These are phyloP conservation scores for Acromyrmex heyeri DNA, from an alignment of 1,140 invertebrate genomes.

Conservation along the genomic window DNA sequence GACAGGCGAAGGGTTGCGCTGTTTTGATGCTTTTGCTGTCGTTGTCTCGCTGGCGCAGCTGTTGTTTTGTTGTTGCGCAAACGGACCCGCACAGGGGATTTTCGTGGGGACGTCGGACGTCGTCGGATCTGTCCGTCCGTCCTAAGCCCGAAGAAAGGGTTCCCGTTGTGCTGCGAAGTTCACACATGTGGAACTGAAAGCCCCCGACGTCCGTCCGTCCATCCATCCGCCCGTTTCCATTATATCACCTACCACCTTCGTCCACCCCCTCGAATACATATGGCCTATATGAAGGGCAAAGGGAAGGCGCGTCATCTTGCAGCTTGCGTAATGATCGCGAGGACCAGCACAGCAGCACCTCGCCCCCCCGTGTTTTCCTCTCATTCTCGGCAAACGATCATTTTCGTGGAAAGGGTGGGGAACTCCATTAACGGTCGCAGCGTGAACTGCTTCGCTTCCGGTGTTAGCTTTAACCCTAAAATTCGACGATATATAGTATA, in stretches of 20 bases:
- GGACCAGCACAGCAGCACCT: conserved; percentile 42
- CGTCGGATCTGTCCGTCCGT: conserved; percentile 75
- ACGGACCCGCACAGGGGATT: conserved; percentile 76
- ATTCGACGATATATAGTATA: neutral
- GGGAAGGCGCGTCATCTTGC: conserved; percentile 77
- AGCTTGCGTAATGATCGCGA: conserved; percentile 78
- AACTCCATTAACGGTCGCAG: conserved; percentile 62
- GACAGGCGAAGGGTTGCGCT: conserved; percentile 79
- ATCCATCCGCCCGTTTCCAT: conserved; percentile 76
- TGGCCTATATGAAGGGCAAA: conserved; percentile 66
- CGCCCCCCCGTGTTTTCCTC: conserved; percentile 14
- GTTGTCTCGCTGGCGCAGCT: conserved; percentile 79
- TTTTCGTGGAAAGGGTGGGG: conserved; percentile 42
- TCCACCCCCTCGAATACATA: conserved; percentile 82
- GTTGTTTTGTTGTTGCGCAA: conserved; percentile 86
- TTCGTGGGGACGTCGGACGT: conserved; percentile 80
- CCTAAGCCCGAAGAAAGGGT: conserved; percentile 81
- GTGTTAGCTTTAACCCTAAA: conserved; percentile 37
- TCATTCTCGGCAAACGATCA: conserved; percentile 35
- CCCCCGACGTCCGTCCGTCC: conserved; percentile 60
- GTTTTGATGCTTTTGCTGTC: conserved; percentile 78
- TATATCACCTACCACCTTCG: conserved; percentile 80
- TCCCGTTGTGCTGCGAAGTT: conserved; percentile 77
- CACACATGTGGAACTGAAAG: conserved; percentile 81
- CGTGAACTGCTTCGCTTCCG: conserved; percentile 36